Conservation (phyloP, 2,113 vertebrate species). For the Mobula birostris region DNA sequence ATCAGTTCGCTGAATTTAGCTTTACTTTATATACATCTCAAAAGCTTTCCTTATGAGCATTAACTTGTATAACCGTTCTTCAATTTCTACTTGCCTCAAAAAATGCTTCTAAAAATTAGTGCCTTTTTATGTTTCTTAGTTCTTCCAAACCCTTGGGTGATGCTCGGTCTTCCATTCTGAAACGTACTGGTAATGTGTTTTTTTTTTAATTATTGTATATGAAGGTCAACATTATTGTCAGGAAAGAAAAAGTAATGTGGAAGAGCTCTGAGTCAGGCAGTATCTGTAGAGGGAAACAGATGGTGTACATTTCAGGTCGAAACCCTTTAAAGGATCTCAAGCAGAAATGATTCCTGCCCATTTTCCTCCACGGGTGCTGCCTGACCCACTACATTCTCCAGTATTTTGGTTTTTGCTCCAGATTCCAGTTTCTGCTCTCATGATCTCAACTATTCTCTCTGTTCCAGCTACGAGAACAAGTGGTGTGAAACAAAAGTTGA, state of each 20-base stretch:
- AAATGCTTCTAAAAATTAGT: background rate
- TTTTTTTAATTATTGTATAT: background rate
- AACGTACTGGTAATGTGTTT: background rate
- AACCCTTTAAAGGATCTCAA: too few relatives aligned
- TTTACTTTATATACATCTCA: background rate
- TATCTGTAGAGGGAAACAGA: too few relatives aligned
- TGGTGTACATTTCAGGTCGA: too few relatives aligned
- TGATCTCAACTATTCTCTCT: background rate
- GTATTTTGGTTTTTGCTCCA: too few relatives aligned
- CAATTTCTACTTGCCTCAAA: background rate
- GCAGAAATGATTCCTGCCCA: too few relatives aligned
- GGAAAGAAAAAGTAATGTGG: too few relatives aligned
- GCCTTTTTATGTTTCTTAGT: background rate
- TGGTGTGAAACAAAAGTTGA: background rate
- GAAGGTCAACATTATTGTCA: background rate
- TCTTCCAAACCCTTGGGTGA: background rate
- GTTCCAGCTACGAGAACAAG: background rate
- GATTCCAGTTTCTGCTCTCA: too few relatives aligned
- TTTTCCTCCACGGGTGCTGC: too few relatives aligned
- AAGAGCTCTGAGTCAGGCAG: too few relatives aligned
- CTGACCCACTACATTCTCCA: too few relatives aligned
- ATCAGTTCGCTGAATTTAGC: background rate
- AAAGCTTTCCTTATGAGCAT: background rate
- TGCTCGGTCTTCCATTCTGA: background rate
- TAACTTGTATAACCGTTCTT: background rate